These are phyloP conservation scores for Fringilla coelebs DNA, from an alignment of 2,797 vertebrate genomes.

Conservation along the genomic window DNA sequence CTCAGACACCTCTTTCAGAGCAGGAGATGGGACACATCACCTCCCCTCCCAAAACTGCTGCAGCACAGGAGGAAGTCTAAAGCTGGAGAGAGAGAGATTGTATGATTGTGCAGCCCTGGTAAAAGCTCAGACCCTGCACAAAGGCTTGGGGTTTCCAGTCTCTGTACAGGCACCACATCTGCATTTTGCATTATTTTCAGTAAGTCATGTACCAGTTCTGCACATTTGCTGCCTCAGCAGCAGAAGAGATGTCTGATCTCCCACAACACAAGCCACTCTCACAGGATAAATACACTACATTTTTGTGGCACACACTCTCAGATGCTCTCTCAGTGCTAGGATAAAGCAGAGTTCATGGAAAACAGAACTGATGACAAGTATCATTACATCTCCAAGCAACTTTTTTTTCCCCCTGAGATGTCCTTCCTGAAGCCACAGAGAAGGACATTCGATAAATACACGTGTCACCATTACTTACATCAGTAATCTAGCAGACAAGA, in stretches of 20 bases:
- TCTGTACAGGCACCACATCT: neutral
- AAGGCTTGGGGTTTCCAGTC: neutral
- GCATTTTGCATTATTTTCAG: neutral
- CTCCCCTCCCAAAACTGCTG: neutral
- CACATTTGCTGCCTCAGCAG: neutral
- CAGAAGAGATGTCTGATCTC: neutral
- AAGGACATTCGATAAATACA: neutral
- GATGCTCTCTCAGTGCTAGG: neutral
- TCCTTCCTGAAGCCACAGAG: constrained; percentile 26
- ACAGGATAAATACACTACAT: neutral
- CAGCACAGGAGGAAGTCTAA: neutral
- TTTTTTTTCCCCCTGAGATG: accelerated
- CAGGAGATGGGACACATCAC: neutral
- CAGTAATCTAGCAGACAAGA: constrained; percentile 12
- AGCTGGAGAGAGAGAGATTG: neutral
- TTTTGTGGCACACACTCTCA: neutral
- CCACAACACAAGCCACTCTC: neutral
- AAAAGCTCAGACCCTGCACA: neutral
- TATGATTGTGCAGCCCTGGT: neutral
- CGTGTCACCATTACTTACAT: neutral
- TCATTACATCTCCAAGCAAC: neutral
- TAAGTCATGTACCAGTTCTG: neutral
- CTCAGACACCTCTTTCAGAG: neutral
- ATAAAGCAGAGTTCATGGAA: neutral
- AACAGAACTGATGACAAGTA: neutral